Evolutionary conservation across 2,113 vertebrate species (phyloP).

Genomic region (Eidolon helvum): DNA sequence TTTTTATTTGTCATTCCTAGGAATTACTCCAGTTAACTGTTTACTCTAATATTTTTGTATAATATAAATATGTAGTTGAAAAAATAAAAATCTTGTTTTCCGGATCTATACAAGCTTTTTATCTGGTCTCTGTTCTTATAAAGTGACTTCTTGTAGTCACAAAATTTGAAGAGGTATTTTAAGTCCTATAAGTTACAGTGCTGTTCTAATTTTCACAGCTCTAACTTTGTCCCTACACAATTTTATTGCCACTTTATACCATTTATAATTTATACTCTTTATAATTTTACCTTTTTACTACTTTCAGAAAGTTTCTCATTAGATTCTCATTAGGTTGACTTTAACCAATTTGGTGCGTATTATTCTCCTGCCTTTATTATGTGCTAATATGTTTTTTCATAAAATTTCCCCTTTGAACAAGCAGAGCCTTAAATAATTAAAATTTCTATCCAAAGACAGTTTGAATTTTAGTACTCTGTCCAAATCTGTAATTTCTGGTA

Average conservation of each 20-base stretch:
- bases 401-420: not conserved
- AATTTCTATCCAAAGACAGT: not conserved
- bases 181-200: not conserved
- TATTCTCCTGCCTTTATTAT: not conserved
- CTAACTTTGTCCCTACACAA: not conserved
- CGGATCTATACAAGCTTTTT: not conserved
- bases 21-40: not conserved
- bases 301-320: constrained; percentile 1
- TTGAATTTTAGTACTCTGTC: not conserved
- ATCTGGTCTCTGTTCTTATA: not conserved
- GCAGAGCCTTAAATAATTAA: not conserved
- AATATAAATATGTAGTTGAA: not conserved
- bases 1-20: not conserved
- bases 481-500: not conserved
- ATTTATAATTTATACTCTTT: not conserved
- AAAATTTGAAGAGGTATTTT: not conserved
- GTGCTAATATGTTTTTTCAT: not conserved
- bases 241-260: not conserved
- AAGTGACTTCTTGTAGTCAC: not conserved
- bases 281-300: not conserved
- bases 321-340: not conserved
- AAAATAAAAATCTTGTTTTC: not conserved
- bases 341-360: not conserved
- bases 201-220: not conserved
- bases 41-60: not conserved